phyloP scores from a whole-genome alignment of 2,113 vertebrate genomes.

The Anhinga anhinga region DNA sequence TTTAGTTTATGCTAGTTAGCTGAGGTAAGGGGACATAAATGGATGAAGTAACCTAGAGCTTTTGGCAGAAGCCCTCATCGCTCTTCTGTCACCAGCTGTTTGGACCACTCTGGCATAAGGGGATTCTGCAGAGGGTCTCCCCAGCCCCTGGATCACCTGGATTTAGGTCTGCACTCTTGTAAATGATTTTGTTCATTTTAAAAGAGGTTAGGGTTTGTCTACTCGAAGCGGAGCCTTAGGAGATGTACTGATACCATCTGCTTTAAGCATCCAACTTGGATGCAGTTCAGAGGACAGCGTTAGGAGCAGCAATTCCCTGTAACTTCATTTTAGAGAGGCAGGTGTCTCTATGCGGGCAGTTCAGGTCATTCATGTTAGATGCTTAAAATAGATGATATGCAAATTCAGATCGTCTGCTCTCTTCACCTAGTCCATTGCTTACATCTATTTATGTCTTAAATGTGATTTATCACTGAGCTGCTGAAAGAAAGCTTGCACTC shows the following conservation, averaged over 20 bases:
- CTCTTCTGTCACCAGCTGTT: background rate
- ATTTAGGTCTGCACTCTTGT: background rate
- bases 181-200: background rate
- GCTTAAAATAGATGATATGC: conserved; percentile 28
- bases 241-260: conserved; percentile 46
- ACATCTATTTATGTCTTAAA: background rate
- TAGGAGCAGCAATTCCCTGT: conserved; percentile 4
- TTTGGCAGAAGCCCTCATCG: background rate
- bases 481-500: background rate
- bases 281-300: background rate
- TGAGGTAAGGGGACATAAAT: background rate
- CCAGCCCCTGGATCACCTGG: background rate
- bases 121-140: background rate
- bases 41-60: background rate
- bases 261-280: conserved; percentile 44
- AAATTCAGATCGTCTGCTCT: background rate
- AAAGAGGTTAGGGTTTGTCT: background rate
- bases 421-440: background rate
- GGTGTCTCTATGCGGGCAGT: background rate
- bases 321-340: background rate
- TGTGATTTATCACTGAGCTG: background rate
- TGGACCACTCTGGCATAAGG: background rate
- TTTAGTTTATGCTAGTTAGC: background rate
- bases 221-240: background rate
- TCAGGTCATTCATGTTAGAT: conserved; percentile 23